Conservation (phyloP, 2,797 vertebrate genomes). For the Sparus aurata region DNA sequence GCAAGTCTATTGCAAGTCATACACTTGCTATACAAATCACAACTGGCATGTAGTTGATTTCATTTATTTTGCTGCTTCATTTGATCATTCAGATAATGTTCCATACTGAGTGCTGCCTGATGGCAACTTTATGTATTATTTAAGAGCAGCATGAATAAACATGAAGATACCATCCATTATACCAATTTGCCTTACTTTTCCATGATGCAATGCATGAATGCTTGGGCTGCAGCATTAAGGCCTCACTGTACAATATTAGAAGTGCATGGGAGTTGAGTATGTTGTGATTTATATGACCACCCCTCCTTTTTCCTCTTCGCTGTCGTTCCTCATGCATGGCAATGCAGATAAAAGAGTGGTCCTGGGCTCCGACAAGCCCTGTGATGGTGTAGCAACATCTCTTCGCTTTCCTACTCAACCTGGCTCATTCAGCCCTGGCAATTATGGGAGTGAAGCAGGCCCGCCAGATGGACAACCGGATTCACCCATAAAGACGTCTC, state of each 20-base stretch:
- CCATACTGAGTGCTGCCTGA: constrained; percentile 39
- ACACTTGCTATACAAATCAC: constrained; percentile 13
- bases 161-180: constrained; percentile 64
- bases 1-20: constrained; percentile 14
- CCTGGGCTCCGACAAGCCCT: constrained; percentile 81
- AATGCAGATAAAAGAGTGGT: constrained; percentile 84
- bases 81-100: constrained; percentile 55
- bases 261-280: constrained; percentile 75
- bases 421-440: constrained; percentile 79
- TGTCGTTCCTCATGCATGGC: constrained; percentile 71
- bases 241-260: constrained; percentile 60
- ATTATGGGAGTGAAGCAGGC: constrained; percentile 74
- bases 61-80: constrained; percentile 62
- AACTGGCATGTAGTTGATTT: constrained; percentile 3
- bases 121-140: constrained; percentile 48
- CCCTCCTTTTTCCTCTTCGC: constrained; percentile 71
- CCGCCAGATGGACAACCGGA: constrained; percentile 73
- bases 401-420: constrained; percentile 85
- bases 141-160: constrained; percentile 73
- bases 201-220: constrained; percentile 85
- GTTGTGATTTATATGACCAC: constrained; percentile 77
- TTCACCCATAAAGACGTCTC: constrained; percentile 83
- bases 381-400: constrained; percentile 82
- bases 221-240: constrained; percentile 83
- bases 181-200: constrained; percentile 50